These are phyloP conservation scores for Isurus oxyrinchus DNA, from an alignment of 2,113 vertebrate genomes.

Conservation along the genomic window DNA sequence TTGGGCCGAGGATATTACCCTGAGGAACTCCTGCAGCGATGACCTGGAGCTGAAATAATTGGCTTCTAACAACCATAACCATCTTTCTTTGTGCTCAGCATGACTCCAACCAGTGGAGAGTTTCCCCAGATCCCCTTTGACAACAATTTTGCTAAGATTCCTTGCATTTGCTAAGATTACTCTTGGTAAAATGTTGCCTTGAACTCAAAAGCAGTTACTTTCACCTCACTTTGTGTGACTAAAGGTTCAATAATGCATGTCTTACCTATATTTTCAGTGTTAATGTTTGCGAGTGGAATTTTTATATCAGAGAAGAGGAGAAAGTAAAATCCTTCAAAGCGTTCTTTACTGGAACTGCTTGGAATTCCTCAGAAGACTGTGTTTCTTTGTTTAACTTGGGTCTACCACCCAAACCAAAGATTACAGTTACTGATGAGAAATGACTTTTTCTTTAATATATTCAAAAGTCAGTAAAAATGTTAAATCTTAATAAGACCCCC, in stretches of 20 bases:
- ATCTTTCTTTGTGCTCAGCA: too few relatives aligned
- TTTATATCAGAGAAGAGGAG: neutral
- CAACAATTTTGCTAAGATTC: too few relatives aligned
- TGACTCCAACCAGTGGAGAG: too few relatives aligned
- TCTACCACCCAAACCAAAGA: neutral
- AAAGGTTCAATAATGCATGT: neutral
- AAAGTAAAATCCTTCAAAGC: neutral
- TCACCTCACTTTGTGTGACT: neutral
- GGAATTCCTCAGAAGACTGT: constrained; percentile 14
- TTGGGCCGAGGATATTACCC: too few relatives aligned
- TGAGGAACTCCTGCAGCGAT: too few relatives aligned
- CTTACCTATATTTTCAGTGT: neutral
- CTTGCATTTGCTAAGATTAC: too few relatives aligned
- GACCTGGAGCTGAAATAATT: too few relatives aligned
- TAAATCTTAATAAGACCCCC: neutral
- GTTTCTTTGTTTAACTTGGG: constrained; percentile 21
- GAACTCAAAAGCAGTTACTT: too few relatives aligned
- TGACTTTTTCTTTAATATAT: neutral
- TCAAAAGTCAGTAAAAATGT: neutral
- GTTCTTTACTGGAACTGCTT: neutral
- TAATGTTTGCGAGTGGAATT: neutral
- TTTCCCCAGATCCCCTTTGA: too few relatives aligned
- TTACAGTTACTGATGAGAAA: neutral
- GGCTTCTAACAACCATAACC: too few relatives aligned
- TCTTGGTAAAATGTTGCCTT: too few relatives aligned